These are phyloP conservation scores for Porites divaricata DNA, from an alignment of 92 coral and sea anemone species.

Conservation along the genomic window DNA sequence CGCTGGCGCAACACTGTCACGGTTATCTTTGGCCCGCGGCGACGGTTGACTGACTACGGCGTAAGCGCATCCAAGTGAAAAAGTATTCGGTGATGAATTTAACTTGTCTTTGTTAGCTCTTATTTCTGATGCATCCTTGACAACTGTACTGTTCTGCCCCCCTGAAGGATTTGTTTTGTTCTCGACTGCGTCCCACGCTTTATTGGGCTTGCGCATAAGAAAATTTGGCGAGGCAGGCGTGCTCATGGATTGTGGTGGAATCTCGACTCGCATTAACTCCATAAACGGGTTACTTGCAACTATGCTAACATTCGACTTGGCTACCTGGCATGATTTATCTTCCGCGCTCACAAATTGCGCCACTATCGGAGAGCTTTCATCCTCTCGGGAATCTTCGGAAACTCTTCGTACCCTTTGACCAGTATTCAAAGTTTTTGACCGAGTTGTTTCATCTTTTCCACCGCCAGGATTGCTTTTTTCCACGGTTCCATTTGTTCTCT, in stretches of 20 bases:
- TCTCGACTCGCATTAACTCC: slow-evolving; percentile 8
- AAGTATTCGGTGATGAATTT: slow-evolving; percentile 56
- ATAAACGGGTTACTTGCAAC: neutral
- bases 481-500: neutral
- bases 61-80: slow-evolving; percentile 68
- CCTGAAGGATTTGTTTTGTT: slow-evolving; percentile 2
- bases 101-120: slow-evolving; percentile 55
- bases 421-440: slow-evolving; percentile 26
- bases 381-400: slow-evolving; percentile 42
- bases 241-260: slow-evolving; percentile 2
- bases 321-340: neutral
- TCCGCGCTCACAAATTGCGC: slow-evolving; percentile 46
- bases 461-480: neutral
- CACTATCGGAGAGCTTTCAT: slow-evolving; percentile 38
- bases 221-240: slow-evolving; percentile 37
- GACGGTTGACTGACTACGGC: slow-evolving; percentile 72
- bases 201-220: slow-evolving; percentile 9
- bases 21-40: slow-evolving; percentile 15
- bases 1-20: neutral
- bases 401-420: slow-evolving; percentile 38
- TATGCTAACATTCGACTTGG: neutral
- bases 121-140: slow-evolving; percentile 22
- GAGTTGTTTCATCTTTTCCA: neutral
- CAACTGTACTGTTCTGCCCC: slow-evolving; percentile 5
- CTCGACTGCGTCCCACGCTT: slow-evolving; percentile 12